Evolutionary conservation across 2,113 vertebrate species (phyloP).

Genomic region (Chaenocephalus aceratus): DNA sequence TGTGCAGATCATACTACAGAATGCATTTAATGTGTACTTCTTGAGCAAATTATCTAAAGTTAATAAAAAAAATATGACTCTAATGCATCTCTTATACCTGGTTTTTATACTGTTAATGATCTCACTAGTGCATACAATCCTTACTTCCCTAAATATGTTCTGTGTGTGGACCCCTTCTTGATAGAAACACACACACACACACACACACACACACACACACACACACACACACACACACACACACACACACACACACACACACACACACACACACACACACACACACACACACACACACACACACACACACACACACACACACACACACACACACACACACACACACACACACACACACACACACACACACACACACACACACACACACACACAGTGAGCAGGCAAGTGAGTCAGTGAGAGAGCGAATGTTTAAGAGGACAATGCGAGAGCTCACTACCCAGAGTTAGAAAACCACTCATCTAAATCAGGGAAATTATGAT

Average conservation of each 20-base stretch:
- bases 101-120: constrained; percentile 11
- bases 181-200: constrained; percentile 29
- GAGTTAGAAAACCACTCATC: constrained; percentile 82
- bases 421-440: constrained; percentile 71
- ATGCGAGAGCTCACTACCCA: constrained; percentile 67
- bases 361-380: constrained; percentile 32
- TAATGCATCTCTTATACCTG: background rate
- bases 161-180: constrained; percentile 34
- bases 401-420: constrained; percentile 51
- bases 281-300: no score
- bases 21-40: constrained; percentile 2
- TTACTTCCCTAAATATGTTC: constrained; percentile 22
- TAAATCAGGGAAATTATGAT: constrained; percentile 86
- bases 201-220: constrained; percentile 29
- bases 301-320: no score
- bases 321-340: background rate
- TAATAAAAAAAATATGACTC: background rate
- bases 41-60: background rate
- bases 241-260: no score
- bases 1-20: background rate
- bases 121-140: constrained; percentile 1
- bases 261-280: no score
- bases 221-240: constrained; percentile 20
- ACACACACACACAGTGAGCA: constrained; percentile 12
- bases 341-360: constrained; percentile 27